Percentiles rank a stretch among this genome's conserved stretches.
Conservation (phyloP, 2,113 vertebrate genomes). For the Urocynchramus pylzowi region DNA sequence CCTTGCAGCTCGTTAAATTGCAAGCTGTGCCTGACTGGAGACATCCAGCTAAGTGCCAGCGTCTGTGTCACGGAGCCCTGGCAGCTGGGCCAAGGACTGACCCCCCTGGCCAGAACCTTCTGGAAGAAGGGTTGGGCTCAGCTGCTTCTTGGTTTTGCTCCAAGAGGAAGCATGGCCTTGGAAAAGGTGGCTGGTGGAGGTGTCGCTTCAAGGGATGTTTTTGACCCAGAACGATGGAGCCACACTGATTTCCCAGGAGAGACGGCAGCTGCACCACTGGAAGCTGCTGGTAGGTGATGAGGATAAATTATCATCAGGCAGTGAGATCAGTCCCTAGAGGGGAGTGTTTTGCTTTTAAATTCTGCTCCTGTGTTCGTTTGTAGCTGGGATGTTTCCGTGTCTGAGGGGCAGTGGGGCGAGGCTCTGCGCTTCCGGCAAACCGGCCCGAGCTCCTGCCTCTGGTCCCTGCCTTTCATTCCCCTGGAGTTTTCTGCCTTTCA, state of each 20-base stretch:
- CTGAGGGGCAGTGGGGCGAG: fast-evolving
- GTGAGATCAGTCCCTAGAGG: fast-evolving
- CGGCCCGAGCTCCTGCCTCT: fast-evolving
- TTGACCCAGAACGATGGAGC: not conserved
- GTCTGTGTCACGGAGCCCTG: fast-evolving
- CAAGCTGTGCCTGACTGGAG: fast-evolving
- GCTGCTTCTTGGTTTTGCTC: fast-evolving
- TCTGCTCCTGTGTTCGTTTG: fast-evolving
- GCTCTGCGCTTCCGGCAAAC: fast-evolving
- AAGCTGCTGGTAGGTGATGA: not conserved
- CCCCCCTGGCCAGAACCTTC: not conserved
- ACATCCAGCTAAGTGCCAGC: fast-evolving
- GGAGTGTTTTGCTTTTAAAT: not conserved
- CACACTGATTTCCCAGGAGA: fast-evolving
- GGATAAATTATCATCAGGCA: fast-evolving
- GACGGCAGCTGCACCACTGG: fast-evolving
- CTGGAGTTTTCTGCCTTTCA: not conserved
- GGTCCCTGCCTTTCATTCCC: not conserved
- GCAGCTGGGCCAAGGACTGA: fast-evolving
- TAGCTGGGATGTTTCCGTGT: fast-evolving
- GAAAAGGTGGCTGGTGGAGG: fast-evolving
- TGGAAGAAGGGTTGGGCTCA: too few species aligned
- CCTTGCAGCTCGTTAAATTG: not conserved
- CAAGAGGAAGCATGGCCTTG: fast-evolving
- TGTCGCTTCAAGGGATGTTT: not conserved